Conservation (phyloP, 2,113 vertebrate genomes). For the Phasianus colchicus region DNA sequence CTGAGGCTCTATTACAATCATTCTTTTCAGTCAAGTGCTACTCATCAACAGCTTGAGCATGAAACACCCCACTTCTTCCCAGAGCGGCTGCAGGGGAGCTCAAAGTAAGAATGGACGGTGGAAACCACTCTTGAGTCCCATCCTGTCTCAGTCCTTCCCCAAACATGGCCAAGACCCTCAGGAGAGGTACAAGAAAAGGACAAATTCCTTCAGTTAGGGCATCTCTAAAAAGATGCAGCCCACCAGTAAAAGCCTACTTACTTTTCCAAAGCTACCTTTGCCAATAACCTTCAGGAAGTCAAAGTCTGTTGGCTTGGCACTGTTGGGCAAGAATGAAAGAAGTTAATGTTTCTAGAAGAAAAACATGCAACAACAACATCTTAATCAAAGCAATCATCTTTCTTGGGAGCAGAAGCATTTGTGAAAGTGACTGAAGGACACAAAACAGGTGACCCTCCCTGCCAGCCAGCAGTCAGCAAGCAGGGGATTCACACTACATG, state of each 20-base stretch:
- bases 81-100: not conserved
- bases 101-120: not conserved
- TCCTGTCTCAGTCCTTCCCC: not conserved
- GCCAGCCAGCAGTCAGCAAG: not conserved
- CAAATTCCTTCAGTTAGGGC: not conserved
- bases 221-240: not conserved
- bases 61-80: not conserved
- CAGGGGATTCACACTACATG: rapidly evolving
- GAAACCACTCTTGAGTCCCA: not conserved
- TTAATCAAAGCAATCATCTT: not conserved
- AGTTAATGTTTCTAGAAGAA: constrained; percentile 41
- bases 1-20: not conserved
- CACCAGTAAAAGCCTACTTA: constrained; percentile 58
- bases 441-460: not conserved
- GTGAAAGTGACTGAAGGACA: constrained; percentile 28
- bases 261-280: constrained; percentile 86
- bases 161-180: not conserved
- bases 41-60: not conserved
- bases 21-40: not conserved
- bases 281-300: constrained; percentile 86
- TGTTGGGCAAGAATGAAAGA: constrained; percentile 56
- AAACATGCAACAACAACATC: not conserved
- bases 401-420: not conserved
- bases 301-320: constrained; percentile 85
- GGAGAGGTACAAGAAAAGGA: not conserved